Base-by-base conservation (phyloP, 2,888 invertebrate species). In the Polymixis flavicincta region DNA sequence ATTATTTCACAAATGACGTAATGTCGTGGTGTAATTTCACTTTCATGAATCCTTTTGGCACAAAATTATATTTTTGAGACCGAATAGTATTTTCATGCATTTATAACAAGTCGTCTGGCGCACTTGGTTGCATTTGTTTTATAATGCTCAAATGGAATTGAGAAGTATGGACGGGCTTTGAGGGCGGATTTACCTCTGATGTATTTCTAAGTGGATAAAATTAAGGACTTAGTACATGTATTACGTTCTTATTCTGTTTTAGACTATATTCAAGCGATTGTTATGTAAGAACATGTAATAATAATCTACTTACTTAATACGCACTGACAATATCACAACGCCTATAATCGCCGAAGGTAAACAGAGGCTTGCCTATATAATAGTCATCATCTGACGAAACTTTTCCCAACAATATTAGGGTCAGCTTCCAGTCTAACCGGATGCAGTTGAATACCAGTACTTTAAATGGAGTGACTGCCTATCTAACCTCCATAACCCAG, bases 111-210 rank as follows among this genome's bases (percentile, higher is more conserved):
- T 72, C n/a, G 25, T 11, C 32, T 45, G 63, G 65, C 32, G 55
- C 50, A 45, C 71, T 71, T 68, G 54, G 71, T 67, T 57, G 32
- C n/a, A n/a, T n/a, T n/a, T 32, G 32, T 32, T 32, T 3, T 32
- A 32, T 76, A 60, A 68, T 80, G 54, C 52, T 71, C 76, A 71
- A 76, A 80, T 57, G 32, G 68, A 76, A 68, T 81, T 60, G 55
- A 76, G 45, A 61, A 71, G 67, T 54, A 63, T 71, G 76, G 11
- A 48, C n/a, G 14, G 60, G 55, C 48, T 45, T 60, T 68, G 50
- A 2, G 14, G 67, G n/a, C 2, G 22, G n/a, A 63, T 76, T 50
- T 64, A 37, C 57, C 25, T 32, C 14, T 28, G 17, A 22, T 66
- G 63, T 32, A 45, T 19, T 55, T n/a, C 25, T 13, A 25, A 52